Conservation (phyloP, 1,140 invertebrate species). For the Lasioglossum baleicum region DNA sequence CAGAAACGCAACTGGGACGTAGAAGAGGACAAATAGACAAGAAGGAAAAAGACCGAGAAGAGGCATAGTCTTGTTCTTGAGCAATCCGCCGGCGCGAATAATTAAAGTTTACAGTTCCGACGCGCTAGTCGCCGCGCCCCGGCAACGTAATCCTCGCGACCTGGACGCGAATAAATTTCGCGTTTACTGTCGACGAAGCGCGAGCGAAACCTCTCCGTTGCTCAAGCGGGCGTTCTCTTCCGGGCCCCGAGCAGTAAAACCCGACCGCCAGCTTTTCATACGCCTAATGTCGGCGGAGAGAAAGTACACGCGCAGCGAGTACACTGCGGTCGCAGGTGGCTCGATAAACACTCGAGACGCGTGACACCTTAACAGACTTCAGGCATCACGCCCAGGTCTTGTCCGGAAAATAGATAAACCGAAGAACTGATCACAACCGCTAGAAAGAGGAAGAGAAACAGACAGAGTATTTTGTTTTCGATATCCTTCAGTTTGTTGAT, state of each 20-base stretch:
- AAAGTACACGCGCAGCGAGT: conserved; percentile 42
- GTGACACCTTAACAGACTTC: conserved; percentile 40
- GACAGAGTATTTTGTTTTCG: too few relatives aligned
- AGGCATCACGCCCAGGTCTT: not conserved
- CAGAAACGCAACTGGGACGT: not conserved
- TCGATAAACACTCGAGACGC: conserved; percentile 19
- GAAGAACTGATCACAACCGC: not conserved
- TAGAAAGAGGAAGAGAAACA: too few relatives aligned
- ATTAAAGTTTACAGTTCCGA: conserved; percentile 29
- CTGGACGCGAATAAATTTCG: conserved; percentile 41
- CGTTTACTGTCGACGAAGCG: conserved; percentile 12
- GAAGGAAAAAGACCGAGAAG: too few relatives aligned
- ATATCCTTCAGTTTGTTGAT: too few relatives aligned
- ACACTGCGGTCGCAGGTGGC: conserved; percentile 45
- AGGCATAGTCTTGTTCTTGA: not conserved
- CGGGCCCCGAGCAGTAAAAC: conserved; percentile 49
- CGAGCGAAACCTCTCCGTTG: conserved; percentile 22
- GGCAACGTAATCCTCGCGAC: conserved; percentile 25
- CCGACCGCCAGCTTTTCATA: conserved; percentile 39
- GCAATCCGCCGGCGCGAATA: conserved; percentile 15
- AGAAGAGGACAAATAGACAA: too few relatives aligned
- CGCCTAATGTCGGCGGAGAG: conserved; percentile 29
- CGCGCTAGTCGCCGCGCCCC: not conserved
- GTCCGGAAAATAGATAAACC: not conserved
- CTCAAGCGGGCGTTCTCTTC: conserved; percentile 51